These are phyloP conservation scores for Emydocephalus ijimae DNA, from an alignment of 2,113 vertebrate species.

Conservation along the genomic window DNA sequence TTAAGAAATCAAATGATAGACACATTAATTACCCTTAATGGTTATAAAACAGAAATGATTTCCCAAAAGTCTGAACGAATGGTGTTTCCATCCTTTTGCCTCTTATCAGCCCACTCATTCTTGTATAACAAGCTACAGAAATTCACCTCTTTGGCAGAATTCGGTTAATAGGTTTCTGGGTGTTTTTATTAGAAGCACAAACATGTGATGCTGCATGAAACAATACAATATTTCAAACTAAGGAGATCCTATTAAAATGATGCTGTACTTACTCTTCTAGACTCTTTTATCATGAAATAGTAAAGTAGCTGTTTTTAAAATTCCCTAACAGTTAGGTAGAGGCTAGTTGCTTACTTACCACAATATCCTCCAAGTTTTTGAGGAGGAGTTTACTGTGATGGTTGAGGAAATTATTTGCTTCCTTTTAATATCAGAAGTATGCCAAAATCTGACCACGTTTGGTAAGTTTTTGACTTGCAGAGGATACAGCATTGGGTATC, in stretches of 20 bases:
- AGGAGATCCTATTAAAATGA: background rate
- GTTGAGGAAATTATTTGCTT: background rate
- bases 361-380: background rate
- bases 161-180: background rate
- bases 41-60: background rate
- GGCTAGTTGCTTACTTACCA: background rate
- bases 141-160: background rate
- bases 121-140: background rate
- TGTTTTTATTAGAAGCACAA: background rate
- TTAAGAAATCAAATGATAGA: background rate
- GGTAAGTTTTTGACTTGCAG: conserved; percentile 17
- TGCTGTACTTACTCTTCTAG: background rate
- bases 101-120: background rate
- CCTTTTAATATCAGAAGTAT: background rate
- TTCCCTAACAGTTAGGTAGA: background rate
- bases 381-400: background rate
- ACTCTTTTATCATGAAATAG: background rate
- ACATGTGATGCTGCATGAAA: background rate
- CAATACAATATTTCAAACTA: background rate
- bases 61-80: background rate
- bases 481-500: background rate
- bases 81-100: background rate
- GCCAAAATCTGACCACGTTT: background rate
- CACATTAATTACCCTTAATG: background rate
- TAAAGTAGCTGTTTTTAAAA: background rate